A percentile compares a stretch with the other conserved stretches of the same genome.
phyloP scores from a whole-genome alignment of 2,797 vertebrate genomes.

The Oryzias dopingdopingensis region DNA sequence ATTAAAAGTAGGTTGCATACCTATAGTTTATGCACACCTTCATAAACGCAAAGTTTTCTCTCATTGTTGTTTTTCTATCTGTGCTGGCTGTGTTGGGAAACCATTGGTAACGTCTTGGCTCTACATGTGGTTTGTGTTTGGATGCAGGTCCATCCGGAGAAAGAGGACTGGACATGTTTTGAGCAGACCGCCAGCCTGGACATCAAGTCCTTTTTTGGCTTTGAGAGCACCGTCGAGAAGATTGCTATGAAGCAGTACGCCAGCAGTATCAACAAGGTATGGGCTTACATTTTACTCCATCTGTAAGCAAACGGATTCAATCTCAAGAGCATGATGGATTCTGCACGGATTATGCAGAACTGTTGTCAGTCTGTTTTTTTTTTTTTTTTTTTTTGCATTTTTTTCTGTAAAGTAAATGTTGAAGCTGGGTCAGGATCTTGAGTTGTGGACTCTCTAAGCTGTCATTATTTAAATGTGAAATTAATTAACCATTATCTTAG shows the following conservation, averaged over 20 bases:
- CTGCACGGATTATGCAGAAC: background rate
- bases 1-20: background rate
- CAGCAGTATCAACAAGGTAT: slow-evolving; percentile 89
- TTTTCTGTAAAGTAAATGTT: background rate
- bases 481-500: no score
- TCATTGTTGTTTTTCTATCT: slow-evolving; percentile 29
- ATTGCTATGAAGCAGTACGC: slow-evolving; percentile 98
- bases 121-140: slow-evolving; percentile 15
- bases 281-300: background rate
- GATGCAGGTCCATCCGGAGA: slow-evolving; percentile 92
- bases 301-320: background rate
- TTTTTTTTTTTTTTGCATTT: background rate
- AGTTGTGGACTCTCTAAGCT: no score
- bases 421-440: background rate
- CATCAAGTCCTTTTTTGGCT: slow-evolving; percentile 98
- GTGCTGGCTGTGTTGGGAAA: slow-evolving; percentile 47
- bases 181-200: slow-evolving; percentile 95
- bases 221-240: slow-evolving; percentile 96
- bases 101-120: slow-evolving; percentile 42
- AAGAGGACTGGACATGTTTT: slow-evolving; percentile 98
- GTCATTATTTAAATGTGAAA: no score
- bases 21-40: background rate
- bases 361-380: background rate
- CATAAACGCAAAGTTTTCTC: slow-evolving; percentile 27
- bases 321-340: background rate